A percentile compares a stretch with the other conserved stretches of the same genome.
Conservation (phyloP, 2,888 invertebrate species). For the Conistra vaccinii region DNA sequence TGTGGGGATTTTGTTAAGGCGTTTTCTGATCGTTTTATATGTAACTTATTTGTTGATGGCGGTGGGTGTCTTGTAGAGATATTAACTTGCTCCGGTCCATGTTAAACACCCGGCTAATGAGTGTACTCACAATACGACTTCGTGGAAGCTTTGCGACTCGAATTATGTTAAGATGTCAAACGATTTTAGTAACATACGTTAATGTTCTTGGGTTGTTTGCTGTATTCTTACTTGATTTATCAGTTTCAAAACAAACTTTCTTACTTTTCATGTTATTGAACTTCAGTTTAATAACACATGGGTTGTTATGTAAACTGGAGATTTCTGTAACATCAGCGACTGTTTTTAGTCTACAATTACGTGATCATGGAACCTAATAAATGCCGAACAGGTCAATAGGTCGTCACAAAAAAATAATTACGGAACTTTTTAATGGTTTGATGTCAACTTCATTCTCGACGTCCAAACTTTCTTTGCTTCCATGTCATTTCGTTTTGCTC, state of each 20-base stretch:
- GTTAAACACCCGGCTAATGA: constrained; percentile 78
- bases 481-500: constrained; percentile 47
- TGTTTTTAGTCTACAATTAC: background rate
- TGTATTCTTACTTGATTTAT: constrained; percentile 11
- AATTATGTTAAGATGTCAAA: constrained; percentile 60
- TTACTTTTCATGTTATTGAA: constrained; percentile 7
- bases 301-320: constrained; percentile 13
- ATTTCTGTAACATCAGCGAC: constrained; percentile 5
- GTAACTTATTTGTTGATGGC: constrained; percentile 82
- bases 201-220: constrained; percentile 33
- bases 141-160: constrained; percentile 62
- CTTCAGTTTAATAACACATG: constrained; percentile 1
- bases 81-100: constrained; percentile 78
- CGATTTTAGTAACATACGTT: constrained; percentile 27
- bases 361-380: background rate
- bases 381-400: constrained; percentile 38
- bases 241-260: constrained; percentile 27
- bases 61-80: constrained; percentile 76
- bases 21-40: constrained; percentile 83
- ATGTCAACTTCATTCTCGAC: constrained; percentile 46
- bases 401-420: constrained; percentile 40
- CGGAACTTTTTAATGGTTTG: constrained; percentile 61
- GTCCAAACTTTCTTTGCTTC: constrained; percentile 52
- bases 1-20: constrained; percentile 76
- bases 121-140: constrained; percentile 68